Evolutionary conservation across 2,797 vertebrate species (phyloP), one percentile per base, ranked within the genome.

Genomic region (Numenius phaeopus): DNA sequence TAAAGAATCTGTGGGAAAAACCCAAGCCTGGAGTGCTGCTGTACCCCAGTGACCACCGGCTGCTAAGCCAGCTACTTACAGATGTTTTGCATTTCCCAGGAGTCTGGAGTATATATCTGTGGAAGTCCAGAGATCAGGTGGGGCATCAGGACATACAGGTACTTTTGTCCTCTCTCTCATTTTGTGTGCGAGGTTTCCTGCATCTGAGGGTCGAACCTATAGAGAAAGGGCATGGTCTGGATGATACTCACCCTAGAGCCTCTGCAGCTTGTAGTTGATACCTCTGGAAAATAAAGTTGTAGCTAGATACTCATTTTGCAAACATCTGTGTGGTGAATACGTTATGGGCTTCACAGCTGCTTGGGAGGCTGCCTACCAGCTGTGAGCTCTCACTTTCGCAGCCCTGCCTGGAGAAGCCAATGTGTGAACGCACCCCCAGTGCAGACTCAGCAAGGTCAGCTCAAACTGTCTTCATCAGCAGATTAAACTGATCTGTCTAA

Each of bases 361-460:
- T 24, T 80, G 67, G 52, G 76, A 83, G 50, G 46, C n/a, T 92
- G 57, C 42, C n/a, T 78, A 29, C 72, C 81, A 86, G 84, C 84
- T 96, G 87, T 26, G 73, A 75, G 52, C 34, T 86, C 80, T 94
- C 84, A 76, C 52, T 44, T 70, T 66, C 9, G 0, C 66, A 54
- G n/a, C 44, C 37, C 65, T 94, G 90, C 50, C 40, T 46, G 70
- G 30, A 82, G 55, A 87, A 72, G 22, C 39, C 39, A 30, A 29
- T 13, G 24, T 50, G 77, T 0, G 4, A 86, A 49, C 0, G 1
- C 24, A 49, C 17, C 22, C 58, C 47, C 30, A 13, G 58, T 20
- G 62, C 77, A 64, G 34, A 86, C 29, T 93, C 95, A 72, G 81
- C 77, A 86, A 89, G 67, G 77, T 86, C 87, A 86, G 44, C 47